phyloP scores from a whole-genome alignment of 2,113 vertebrate genomes.

The Sphyrna mokarran region DNA sequence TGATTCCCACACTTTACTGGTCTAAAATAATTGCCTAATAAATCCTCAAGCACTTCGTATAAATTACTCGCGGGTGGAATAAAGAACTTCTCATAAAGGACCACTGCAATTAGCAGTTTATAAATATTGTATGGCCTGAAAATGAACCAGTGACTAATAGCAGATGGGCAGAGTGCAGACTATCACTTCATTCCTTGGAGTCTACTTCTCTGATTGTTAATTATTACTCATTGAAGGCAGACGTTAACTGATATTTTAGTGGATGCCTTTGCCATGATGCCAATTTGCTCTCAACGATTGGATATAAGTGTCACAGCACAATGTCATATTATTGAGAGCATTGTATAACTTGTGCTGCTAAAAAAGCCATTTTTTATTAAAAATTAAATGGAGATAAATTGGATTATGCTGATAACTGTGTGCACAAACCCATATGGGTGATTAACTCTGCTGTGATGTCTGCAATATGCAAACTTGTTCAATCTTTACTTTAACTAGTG shows the following conservation, averaged over 20 bases:
- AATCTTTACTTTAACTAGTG: too few species aligned
- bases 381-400: background rate
- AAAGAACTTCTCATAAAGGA: background rate
- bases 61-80: background rate
- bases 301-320: background rate
- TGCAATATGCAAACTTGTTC: too few species aligned
- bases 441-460: too few species aligned
- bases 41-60: background rate
- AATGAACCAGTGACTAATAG: background rate
- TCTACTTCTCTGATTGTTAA: background rate
- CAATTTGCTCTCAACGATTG: background rate
- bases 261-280: background rate
- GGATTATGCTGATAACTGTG: too few species aligned
- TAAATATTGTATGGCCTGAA: background rate
- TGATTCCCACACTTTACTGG: background rate
- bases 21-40: background rate
- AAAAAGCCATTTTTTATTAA: background rate
- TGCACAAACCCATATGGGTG: too few species aligned
- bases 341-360: background rate
- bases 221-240: background rate
- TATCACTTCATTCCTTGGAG: background rate
- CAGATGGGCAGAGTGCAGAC: background rate
- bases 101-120: background rate
- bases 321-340: background rate
- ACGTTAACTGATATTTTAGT: background rate